Percentiles rank a stretch among this genome's conserved stretches.
These are phyloP conservation scores for Lytechinus variegatus DNA, from an alignment of 35 echinoderm and acorn worm genomes.

Conservation along the genomic window DNA sequence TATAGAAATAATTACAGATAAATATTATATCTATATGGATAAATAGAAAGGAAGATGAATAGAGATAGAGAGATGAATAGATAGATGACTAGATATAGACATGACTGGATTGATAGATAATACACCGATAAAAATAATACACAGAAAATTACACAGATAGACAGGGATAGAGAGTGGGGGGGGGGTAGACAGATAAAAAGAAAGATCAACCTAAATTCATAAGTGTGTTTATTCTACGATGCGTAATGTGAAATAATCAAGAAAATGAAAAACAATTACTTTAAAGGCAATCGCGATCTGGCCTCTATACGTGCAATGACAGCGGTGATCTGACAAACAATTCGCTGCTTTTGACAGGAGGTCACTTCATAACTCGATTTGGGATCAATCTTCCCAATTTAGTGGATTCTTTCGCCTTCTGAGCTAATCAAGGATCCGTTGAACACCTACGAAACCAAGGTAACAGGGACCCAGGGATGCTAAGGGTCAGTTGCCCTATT, in stretches of 20 bases:
- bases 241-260: not conserved
- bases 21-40: not conserved
- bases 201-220: not conserved
- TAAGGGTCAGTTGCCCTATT: not conserved
- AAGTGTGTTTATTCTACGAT: not conserved
- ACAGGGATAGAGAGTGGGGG: not conserved
- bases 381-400: slow-evolving; percentile 1
- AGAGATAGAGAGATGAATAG: not conserved
- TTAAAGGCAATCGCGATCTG: not conserved
- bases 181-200: not conserved
- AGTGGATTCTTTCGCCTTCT: not conserved
- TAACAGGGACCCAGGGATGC: not conserved
- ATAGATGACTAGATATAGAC: no score
- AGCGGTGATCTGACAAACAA: not conserved
- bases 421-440: not conserved
- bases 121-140: no score
- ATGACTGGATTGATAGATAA: no score
- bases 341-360: not conserved
- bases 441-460: not conserved
- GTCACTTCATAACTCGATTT: not conserved
- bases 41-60: not conserved
- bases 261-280: not conserved
- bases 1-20: no score
- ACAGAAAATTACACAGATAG: not conserved
- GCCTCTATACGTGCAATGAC: not conserved